A percentile compares a stretch with the other conserved stretches of the same genome.
Evolutionary conservation across 2,113 vertebrate genomes (phyloP).

Genomic region (Camelus bactrianus): DNA sequence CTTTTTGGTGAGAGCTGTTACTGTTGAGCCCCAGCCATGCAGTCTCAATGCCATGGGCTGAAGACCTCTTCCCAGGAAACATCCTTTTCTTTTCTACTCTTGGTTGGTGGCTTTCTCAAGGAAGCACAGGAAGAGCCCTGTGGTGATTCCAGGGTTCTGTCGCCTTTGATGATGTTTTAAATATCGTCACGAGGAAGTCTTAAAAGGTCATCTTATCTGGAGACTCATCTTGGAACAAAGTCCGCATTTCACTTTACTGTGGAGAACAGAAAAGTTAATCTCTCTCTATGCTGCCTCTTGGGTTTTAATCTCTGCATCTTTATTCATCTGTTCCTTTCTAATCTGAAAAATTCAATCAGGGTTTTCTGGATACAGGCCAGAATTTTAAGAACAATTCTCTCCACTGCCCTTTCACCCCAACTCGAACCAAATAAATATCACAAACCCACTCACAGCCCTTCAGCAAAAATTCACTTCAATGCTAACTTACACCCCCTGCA

Average conservation of each 20-base stretch:
- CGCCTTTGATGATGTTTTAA: slow-evolving; percentile 58
- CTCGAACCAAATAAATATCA: slow-evolving; percentile 48
- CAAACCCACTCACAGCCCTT: background rate
- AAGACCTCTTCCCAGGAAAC: background rate
- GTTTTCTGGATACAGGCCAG: background rate
- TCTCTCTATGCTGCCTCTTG: background rate
- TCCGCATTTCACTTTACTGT: slow-evolving; percentile 16
- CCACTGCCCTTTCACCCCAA: background rate
- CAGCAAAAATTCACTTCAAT: background rate
- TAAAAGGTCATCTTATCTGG: slow-evolving; percentile 54
- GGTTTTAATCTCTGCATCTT: background rate
- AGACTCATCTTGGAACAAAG: background rate
- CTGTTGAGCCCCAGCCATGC: background rate
- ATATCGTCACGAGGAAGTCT: slow-evolving; percentile 50
- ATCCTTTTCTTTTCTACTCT: background rate
- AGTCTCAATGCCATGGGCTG: background rate
- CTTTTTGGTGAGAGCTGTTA: background rate
- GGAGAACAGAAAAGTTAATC: slow-evolving; percentile 44
- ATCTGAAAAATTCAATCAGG: background rate
- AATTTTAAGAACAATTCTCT: background rate
- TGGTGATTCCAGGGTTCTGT: background rate
- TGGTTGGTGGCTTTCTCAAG: background rate
- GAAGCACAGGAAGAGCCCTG: background rate
- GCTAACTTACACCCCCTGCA: background rate
- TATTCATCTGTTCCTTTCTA: background rate